Evolutionary conservation across 2,888 invertebrate genomes (phyloP), one percentile per base, ranked within the genome.

Genomic region (Xestobium rufovillosum): DNA sequence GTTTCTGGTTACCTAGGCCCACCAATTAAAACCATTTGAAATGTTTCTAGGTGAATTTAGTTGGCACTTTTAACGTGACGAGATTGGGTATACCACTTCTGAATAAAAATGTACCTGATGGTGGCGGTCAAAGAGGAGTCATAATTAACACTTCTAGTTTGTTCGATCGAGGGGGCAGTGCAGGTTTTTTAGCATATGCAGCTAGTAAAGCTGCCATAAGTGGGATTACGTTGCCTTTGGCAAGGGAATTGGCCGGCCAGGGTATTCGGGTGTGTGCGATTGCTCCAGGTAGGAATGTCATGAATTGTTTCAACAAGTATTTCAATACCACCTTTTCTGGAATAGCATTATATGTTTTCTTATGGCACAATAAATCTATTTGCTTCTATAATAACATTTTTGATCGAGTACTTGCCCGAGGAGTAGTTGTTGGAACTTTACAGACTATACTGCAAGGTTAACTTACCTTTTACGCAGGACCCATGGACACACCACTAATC

Each of bases 161-260:
- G 3, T 91, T 96, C 26, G 98, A 96, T 0, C 96, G 72, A 57
- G 98, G 98, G 35, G 98, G 97, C 0, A 95, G 96, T 66, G 85
- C 86, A 44, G 97, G 96, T 0, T 97, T 98, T 64, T 85, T 80
- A 0, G 95, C 89, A 0, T 94, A 92, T 59, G 76, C 95, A 0
- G 95, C 96, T 0, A 88, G 90, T 34, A 92, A 92, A 58, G 96
- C 87, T 2, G 97, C 83, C 0, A 79, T 98, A 17, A 87, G 83
- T 12, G 84, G 87, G 3, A 95, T 98, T 92, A 97, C 97, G 0
- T 66, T 98, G 44, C 97, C 97, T 0, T 72, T 97, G 47, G 95
- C 97, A 1, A 78, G 97, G 44, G 98, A 98, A 66, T 69, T 98
- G 17, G 73, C 85, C 3, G 63, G 72, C 1, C 76, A 78, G 52